Percentiles rank a stretch among this genome's conserved stretches.
These are phyloP conservation scores for Caerostris extrusa DNA, from an alignment of 1,140 invertebrate genomes.

Conservation along the genomic window DNA sequence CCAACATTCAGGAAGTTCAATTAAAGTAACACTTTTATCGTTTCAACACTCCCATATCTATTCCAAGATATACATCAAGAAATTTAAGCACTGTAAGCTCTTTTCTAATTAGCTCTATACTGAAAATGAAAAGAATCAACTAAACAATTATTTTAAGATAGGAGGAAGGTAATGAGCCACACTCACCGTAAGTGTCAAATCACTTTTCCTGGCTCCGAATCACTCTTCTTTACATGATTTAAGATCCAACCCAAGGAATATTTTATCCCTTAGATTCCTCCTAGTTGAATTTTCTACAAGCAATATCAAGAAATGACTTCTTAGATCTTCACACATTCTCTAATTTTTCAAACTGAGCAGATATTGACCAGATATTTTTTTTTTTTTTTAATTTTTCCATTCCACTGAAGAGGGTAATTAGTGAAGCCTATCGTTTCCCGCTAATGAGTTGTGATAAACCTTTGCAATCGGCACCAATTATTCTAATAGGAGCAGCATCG, in stretches of 20 bases:
- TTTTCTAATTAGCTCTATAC: not conserved
- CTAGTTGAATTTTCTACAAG: conserved; percentile 18
- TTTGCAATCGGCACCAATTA: conserved; percentile 74
- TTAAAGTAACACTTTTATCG: not conserved
- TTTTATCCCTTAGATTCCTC: not conserved
- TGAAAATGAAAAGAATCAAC: not conserved
- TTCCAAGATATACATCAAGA: not conserved
- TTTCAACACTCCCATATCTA: not conserved
- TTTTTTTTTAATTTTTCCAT: not conserved
- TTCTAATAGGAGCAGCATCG: conserved; percentile 67
- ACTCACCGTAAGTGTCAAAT: not conserved
- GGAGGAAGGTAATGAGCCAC: not conserved
- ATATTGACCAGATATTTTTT: conserved; percentile 15
- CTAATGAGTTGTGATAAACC: conserved; percentile 75
- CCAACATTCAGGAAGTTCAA: not conserved
- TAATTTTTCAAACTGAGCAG: conserved; percentile 59
- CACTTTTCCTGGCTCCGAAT: not conserved
- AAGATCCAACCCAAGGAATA: not conserved
- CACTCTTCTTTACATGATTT: not conserved
- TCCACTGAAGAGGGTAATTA: conserved; percentile 62
- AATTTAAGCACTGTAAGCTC: not conserved
- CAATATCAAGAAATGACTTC: not conserved
- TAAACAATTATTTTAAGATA: not conserved
- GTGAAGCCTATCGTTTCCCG: conserved; percentile 65
- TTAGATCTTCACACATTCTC: not conserved